Conservation (phyloP, 2,113 vertebrate species). For the Oncorhynchus gorbuscha region DNA sequence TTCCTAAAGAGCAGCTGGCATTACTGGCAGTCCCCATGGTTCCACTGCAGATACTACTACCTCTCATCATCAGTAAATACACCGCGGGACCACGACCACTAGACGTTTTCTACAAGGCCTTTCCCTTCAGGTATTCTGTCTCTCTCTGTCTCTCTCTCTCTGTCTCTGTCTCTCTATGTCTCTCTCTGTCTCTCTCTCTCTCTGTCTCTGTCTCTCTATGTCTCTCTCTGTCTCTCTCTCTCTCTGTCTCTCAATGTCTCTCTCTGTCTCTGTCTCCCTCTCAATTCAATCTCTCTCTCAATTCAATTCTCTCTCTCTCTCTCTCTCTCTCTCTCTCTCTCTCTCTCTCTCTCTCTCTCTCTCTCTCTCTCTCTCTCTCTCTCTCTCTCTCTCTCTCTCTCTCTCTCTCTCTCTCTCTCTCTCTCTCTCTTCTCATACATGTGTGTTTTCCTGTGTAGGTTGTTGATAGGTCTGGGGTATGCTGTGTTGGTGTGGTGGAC, state of each 20-base stretch:
- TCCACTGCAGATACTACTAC: slow-evolving; percentile 92
- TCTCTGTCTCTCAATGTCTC: not conserved
- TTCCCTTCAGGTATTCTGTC: slow-evolving; percentile 77
- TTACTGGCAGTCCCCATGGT: slow-evolving; percentile 96
- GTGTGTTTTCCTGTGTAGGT: slow-evolving; percentile 64
- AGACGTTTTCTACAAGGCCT: slow-evolving; percentile 93
- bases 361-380: too few species aligned
- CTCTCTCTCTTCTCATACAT: not conserved
- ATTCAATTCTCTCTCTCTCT: too few species aligned
- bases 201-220: too few species aligned
- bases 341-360: too few species aligned
- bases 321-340: too few species aligned
- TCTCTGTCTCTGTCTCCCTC: too few species aligned
- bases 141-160: too few species aligned
- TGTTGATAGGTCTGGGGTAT: slow-evolving; percentile 88
- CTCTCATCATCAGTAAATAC: slow-evolving; percentile 95
- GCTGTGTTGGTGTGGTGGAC: slow-evolving; percentile 96
- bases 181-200: too few species aligned
- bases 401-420: too few species aligned
- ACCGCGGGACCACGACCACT: slow-evolving; percentile 92
- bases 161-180: rapidly evolving
- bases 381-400: too few species aligned
- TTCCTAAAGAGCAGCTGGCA: slow-evolving; percentile 94
- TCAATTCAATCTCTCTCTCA: too few species aligned
- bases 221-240: too few species aligned